phyloP scores from a whole-genome alignment of 2,113 vertebrate species.

The Probosciger aterrimus region DNA sequence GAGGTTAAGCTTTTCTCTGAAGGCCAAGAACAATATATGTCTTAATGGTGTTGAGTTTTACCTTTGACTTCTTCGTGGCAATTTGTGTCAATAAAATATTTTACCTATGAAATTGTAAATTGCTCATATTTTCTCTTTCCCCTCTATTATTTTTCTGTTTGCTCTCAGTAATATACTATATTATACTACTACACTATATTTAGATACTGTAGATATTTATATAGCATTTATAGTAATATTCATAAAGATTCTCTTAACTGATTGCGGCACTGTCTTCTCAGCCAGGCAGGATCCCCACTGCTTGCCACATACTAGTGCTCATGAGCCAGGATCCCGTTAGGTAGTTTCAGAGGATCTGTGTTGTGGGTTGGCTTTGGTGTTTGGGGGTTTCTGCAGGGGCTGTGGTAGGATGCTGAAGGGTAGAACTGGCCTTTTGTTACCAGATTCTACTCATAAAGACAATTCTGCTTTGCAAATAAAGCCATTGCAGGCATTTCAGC shows the following conservation, averaged over 20 bases:
- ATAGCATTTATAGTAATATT: not conserved
- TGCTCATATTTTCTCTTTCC: not conserved
- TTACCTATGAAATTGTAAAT: not conserved
- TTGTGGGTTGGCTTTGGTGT: not conserved
- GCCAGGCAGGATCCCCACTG: not conserved
- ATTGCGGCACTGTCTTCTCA: not conserved
- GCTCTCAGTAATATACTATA: not conserved
- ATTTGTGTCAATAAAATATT: not conserved
- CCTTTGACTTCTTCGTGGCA: not conserved
- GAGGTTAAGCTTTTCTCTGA: not conserved
- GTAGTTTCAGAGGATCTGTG: not conserved
- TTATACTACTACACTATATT: not conserved
- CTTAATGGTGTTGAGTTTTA: not conserved
- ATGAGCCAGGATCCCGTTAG: too few species aligned
- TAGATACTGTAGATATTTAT: not conserved
- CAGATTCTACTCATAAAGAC: not conserved
- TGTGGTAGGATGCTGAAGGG: not conserved
- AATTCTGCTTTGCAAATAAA: not conserved
- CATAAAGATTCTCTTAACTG: not conserved
- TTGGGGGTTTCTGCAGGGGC: not conserved
- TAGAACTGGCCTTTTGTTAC: not conserved
- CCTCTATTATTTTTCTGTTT: not conserved
- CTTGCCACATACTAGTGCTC: not conserved
- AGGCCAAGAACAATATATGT: not conserved
- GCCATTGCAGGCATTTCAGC: not conserved